Base-by-base conservation (phyloP, 2,888 invertebrate species). In the Polymixis flavicincta region DNA sequence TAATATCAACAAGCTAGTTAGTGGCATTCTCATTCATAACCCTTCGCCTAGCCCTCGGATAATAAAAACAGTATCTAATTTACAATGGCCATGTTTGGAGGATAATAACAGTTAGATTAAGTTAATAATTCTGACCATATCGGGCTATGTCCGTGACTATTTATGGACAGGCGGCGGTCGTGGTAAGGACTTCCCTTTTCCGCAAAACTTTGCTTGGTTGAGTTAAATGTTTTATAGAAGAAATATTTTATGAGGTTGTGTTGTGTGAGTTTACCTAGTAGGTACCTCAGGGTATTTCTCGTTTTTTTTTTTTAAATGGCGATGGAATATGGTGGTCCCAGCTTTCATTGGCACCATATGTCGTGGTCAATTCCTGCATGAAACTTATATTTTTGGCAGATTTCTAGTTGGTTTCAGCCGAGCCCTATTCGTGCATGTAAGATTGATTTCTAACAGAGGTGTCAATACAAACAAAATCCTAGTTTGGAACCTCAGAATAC, bases 121-220 rank as follows among this genome's bases (percentile, higher is more conserved):
- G 78, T 82, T 87, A 87, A 87, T 87, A 86, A 86, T 78, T 82
- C 74, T 78, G 74, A 50, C 85, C 87, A 71, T 88, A 78, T 57
- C 48, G 22, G 59, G 78, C 52, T 25, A 64, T 50, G 50, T 85
- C 77, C 83, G 77, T 70, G 82, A 22, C 80, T 80, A 68, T 84
- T 52, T 76, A 82, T 61, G 32, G 86, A 28, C 52, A 54, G 63
- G 48, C 32, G 54, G 64, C 45, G 65, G 61, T 70, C 52, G 61
- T 71, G 78, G 22, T 68, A 70, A 63, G 75, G 32, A 87, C 86
- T 87, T 87, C 86, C 87, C 82, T 81, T 80, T 87, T 87, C 87
- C 87, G 87, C 78, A 80, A 86, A 70, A 64, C 76, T 75, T 67
- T 69, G 60, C 72, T 66, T 59, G 45, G 37, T 80, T 74, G 83